Evolutionary conservation across 2,888 invertebrate species (phyloP), one percentile per base, ranked within the genome.

Genomic region (Labia minor): DNA sequence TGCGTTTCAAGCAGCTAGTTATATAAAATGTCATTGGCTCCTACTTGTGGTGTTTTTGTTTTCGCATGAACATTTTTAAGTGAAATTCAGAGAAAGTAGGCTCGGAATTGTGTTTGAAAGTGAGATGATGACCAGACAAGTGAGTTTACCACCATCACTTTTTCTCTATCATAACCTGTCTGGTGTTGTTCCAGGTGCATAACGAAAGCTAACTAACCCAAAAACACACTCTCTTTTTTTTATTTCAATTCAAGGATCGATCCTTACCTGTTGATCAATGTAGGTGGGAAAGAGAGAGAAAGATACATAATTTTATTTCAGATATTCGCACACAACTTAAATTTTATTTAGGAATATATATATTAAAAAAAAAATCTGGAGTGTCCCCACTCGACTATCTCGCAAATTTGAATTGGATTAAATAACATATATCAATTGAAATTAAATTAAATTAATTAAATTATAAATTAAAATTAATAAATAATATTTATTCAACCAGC

Each of bases 61-160:
- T 69, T 67, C 68, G 37, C 68, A 69, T 69, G 65, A 69, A 62
- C 70, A n/a, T 64, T 37, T 64, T 66, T 63, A 67, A 66, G 65
- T 64, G 65, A 68, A 65, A 68, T 67, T 68, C 66, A 67, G 68
- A 65, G 66, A 67, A 68, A 64, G 68, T 62, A 62, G 68, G n/a
- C 65, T n/a, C 19, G 21, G 37, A 33, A 37, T 33, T 21, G 67
- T 18, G n/a, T n/a, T 20, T 19, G 65, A 67, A 64, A 67, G 64
- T 37, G 37, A 19, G 21, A 49, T 49, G 49, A 49, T 14, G 8
- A 49, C 8, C 49, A 49, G 49, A 2, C 49, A 14, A 49, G 49
- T 49, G 49, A 49, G 8, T 49, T 14, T 49, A 16, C 16, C 14
- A n/a, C n/a, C n/a, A n/a, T n/a, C n/a, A n/a, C 49, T 49, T 49